Evolutionary conservation across 2,113 vertebrate genomes (phyloP).

Genomic region (Prietella phreatophila): DNA sequence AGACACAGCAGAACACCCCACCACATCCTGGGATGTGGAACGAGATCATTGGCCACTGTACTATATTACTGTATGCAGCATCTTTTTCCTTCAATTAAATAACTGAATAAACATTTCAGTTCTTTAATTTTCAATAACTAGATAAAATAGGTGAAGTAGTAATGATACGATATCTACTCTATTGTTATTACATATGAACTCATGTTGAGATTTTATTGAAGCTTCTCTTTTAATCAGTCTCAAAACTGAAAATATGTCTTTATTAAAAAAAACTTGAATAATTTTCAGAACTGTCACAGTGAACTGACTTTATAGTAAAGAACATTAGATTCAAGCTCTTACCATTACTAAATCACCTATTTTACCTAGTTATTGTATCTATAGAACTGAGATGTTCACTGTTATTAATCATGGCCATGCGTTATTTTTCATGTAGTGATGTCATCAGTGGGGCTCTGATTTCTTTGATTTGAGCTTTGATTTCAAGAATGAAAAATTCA

Average conservation of each 20-base stretch:
- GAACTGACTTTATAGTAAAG: not conserved
- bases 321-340: not conserved
- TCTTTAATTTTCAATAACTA: not conserved
- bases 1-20: slow-evolving; percentile 5
- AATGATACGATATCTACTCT: not conserved
- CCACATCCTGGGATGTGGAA: no score
- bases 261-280: not conserved
- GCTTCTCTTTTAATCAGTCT: not conserved
- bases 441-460: not conserved
- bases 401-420: not conserved
- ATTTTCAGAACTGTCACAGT: not conserved
- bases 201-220: not conserved
- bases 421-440: not conserved
- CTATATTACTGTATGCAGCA: not conserved
- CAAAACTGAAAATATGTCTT: not conserved
- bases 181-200: not conserved
- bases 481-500: not conserved
- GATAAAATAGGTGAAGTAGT: not conserved
- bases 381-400: not conserved
- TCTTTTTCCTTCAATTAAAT: not conserved
- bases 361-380: not conserved
- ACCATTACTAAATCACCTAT: not conserved
- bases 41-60: not conserved
- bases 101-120: not conserved
- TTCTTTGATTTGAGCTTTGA: not conserved